Conservation (phyloP, 2,888 invertebrate genomes). For the Laspeyria flexula region DNA sequence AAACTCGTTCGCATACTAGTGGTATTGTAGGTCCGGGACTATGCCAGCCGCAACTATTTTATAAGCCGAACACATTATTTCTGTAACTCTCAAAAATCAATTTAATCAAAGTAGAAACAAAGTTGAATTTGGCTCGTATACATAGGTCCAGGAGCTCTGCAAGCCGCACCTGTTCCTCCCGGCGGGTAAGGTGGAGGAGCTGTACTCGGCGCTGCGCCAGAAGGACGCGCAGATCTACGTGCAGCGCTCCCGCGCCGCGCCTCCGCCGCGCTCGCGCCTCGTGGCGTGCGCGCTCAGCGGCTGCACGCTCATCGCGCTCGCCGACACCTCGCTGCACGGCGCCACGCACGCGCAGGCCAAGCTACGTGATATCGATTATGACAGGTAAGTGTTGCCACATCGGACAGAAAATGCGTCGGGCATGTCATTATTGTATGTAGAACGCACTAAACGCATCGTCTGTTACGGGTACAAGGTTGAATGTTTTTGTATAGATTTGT, state of each 20-base stretch:
- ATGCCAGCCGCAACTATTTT: too few relatives aligned
- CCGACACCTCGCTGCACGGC: slow-evolving; percentile 95
- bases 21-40: too few relatives aligned
- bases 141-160: slow-evolving; percentile 88
- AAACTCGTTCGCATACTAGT: too few relatives aligned
- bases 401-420: too few relatives aligned
- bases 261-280: slow-evolving; percentile 88
- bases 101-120: too few relatives aligned
- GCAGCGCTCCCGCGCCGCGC: slow-evolving; percentile 88
- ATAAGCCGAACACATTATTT: too few relatives aligned
- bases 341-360: slow-evolving; percentile 89
- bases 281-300: slow-evolving; percentile 95
- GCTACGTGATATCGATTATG: slow-evolving; percentile 93
- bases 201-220: slow-evolving; percentile 94
- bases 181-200: slow-evolving; percentile 94
- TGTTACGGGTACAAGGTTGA: too few relatives aligned
- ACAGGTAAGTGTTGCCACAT: slow-evolving; percentile 85
- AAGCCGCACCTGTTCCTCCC: slow-evolving; percentile 94
- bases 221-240: slow-evolving; percentile 98
- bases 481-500: too few relatives aligned
- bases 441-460: too few relatives aligned
- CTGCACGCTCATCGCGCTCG: slow-evolving; percentile 88
- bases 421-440: too few relatives aligned
- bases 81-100: too few relatives aligned
- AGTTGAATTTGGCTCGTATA: too few relatives aligned